Evolutionary conservation across 2,113 vertebrate genomes (phyloP), one percentile per base, ranked within the genome.

Genomic region (Poecilia latipinna): DNA sequence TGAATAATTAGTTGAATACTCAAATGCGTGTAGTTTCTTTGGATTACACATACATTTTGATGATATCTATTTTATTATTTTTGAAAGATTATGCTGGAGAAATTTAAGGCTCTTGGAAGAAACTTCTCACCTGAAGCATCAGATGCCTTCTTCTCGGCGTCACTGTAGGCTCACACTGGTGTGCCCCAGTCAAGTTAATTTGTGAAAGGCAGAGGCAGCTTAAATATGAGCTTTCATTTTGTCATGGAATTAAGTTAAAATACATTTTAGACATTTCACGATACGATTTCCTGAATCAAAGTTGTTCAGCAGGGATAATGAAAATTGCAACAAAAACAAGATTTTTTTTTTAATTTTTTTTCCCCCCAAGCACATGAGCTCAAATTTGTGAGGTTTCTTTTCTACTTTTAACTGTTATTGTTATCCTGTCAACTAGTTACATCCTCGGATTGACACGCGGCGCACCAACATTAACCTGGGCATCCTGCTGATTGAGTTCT

Each of bases 401-500:
- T 24, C 3, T n/a, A 24, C 22, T 10, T 57, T n/a, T 22, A 44
- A 68, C 1, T 13, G 29, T 17, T 1, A 24, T 60, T 70, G 33
- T 8, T 74, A 12, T 24, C 10, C 13, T 75, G 51, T 17, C 86
- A 32, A 69, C 89, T 88, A 99, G 98, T 90, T 99, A 68, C 98
- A 99, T 92, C 96, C 98, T 78, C 95, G 97, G 85, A 97, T 97
- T 84, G 98, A 99, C 93, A 96, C 96, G 65, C 96, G 95, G 35
- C 96, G 95, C 63, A 88, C 96, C 87, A 96, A 94, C 92, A 96
- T 96, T 82, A 99, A 99, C 94, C 96, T 98, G 85, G 98, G 98
- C 89, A 96, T 98, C 92, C 96, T 99, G 89, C 96, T 99, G 83
- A 99, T 99, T 78, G 98, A 99, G 91, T 99, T 99, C 94, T 99